Percentiles rank a stretch among this genome's conserved stretches.
phyloP scores from a whole-genome alignment of 2,113 vertebrate genomes.

The Pygathrix nemaeus region DNA sequence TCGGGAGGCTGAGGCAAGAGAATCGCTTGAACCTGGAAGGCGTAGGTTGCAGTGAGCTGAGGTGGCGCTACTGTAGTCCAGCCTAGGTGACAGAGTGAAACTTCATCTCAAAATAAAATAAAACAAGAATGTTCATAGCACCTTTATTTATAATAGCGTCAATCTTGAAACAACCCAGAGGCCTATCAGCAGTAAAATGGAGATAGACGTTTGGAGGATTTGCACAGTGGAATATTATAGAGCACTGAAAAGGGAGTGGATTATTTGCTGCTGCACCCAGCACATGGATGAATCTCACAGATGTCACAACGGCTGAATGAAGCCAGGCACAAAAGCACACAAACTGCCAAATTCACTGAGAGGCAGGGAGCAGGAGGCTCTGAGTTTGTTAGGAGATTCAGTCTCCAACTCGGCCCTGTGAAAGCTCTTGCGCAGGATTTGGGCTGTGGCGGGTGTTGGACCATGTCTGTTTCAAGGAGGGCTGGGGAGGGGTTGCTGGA shows the following conservation, averaged over 20 bases:
- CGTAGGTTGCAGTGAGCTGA: too few relatives aligned
- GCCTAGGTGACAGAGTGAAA: too few relatives aligned
- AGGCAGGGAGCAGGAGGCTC: not conserved
- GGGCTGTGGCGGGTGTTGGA: accelerated
- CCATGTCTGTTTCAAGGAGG: not conserved
- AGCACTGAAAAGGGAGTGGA: not conserved
- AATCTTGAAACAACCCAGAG: not conserved
- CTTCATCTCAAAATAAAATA: too few relatives aligned
- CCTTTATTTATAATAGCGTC: too few relatives aligned
- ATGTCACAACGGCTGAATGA: accelerated
- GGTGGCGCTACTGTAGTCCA: too few relatives aligned
- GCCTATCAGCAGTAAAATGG: not conserved
- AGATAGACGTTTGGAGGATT: accelerated
- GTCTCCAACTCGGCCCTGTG: not conserved
- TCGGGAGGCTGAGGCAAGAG: too few relatives aligned
- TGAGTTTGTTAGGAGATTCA: not conserved
- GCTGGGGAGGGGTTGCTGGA: not conserved
- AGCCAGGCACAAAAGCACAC: too few relatives aligned
- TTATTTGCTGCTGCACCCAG: accelerated
- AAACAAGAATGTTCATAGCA: too few relatives aligned
- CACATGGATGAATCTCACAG: not conserved
- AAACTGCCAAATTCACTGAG: not conserved
- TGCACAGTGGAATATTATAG: not conserved
- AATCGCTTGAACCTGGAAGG: too few relatives aligned
- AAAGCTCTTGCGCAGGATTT: not conserved